These are phyloP conservation scores for Rhinopithecus roxellana DNA, from an alignment of 2,113 vertebrate species.

Conservation along the genomic window DNA sequence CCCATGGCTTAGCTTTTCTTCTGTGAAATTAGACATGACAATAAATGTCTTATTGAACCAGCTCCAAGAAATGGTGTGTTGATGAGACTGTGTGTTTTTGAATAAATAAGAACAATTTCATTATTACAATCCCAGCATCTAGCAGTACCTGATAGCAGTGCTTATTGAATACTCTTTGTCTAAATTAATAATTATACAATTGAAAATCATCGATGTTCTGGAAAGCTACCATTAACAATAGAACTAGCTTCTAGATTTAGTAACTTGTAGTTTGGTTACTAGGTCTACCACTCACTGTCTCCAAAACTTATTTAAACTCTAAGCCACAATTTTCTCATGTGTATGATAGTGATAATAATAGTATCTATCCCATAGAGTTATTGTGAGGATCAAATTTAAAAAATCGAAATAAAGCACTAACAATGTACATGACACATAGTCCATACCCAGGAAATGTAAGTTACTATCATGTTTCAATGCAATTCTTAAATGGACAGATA, in stretches of 20 bases:
- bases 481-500: background rate
- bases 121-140: background rate
- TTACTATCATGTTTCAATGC: background rate
- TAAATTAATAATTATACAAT: background rate
- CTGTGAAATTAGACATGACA: background rate
- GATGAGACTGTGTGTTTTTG: background rate
- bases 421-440: background rate
- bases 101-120: background rate
- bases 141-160: background rate
- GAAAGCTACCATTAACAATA: background rate
- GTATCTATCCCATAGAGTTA: background rate
- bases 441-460: background rate
- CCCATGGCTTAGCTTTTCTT: background rate
- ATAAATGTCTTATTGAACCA: background rate
- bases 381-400: background rate
- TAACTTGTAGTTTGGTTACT: background rate
- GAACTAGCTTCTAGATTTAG: background rate
- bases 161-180: background rate
- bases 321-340: background rate
- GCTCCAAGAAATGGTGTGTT: background rate
- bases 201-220: background rate
- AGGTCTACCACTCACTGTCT: background rate
- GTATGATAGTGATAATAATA: background rate
- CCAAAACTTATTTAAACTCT: background rate
- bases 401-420: background rate